Percentiles rank a stretch among this genome's conserved stretches.
Conservation (phyloP, 2,113 vertebrate species). For the Saccopteryx leptura region DNA sequence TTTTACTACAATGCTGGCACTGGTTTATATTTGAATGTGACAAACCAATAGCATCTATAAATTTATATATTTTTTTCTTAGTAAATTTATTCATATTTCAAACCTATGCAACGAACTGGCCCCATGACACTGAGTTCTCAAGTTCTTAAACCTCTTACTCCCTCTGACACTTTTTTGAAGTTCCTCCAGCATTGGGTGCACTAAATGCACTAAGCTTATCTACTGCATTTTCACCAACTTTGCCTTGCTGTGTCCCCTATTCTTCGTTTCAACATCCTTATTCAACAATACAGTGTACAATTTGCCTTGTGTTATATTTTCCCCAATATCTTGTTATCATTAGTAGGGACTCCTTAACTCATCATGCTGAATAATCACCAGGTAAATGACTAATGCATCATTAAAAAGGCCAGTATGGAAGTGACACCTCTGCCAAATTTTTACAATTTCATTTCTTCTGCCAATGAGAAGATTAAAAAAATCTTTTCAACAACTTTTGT, state of each 20-base stretch:
- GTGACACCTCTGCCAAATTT: neutral
- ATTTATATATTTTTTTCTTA: neutral
- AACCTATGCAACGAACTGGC: neutral
- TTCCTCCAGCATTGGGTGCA: too few relatives aligned
- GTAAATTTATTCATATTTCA: constrained; percentile 10
- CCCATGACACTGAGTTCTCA: neutral
- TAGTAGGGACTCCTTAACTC: neutral
- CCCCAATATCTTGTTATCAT: neutral
- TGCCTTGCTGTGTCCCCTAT: neutral
- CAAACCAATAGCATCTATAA: neutral
- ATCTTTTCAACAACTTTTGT: neutral
- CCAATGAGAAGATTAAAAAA: neutral
- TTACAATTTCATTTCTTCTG: neutral
- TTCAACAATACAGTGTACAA: neutral
- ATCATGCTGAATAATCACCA: neutral
- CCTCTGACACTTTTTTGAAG: neutral
- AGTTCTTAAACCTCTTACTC: neutral
- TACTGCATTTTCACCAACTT: too few relatives aligned
- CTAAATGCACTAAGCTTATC: neutral
- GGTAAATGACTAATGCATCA: neutral
- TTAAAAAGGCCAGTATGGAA: neutral
- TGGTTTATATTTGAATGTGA: constrained; percentile 42
- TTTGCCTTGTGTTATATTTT: neutral
- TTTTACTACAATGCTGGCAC: neutral
- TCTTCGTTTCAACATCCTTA: neutral